A percentile compares a stretch with the other conserved stretches of the same genome.
These are phyloP conservation scores for Acanthochromis polyacanthus DNA, from an alignment of 2,113 vertebrate species.

Conservation along the genomic window DNA sequence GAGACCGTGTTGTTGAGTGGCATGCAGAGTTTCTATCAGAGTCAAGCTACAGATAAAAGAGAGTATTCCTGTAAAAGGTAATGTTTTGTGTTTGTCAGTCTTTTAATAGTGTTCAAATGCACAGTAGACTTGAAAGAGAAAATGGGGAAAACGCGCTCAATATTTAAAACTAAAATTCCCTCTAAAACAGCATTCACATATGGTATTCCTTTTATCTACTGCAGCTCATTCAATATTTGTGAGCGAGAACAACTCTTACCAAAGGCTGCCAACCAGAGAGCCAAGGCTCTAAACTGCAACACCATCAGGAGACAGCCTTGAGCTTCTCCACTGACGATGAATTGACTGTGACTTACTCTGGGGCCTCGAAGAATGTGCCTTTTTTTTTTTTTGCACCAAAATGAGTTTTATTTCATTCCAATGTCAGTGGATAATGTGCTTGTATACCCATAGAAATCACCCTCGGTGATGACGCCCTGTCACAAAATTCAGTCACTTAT, in stretches of 20 bases:
- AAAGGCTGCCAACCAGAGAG: conserved; percentile 8
- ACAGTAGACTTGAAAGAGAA: not conserved
- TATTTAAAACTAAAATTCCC: conserved; percentile 13
- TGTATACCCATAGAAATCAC: conserved; percentile 6
- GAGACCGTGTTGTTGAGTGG: no score
- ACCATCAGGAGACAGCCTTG: conserved; percentile 45
- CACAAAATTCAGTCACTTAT: conserved; percentile 21
- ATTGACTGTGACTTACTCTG: conserved; percentile 33
- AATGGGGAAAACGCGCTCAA: not conserved
- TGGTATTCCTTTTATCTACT: conserved; percentile 4
- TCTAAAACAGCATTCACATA: conserved; percentile 9
- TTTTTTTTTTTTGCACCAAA: conserved; percentile 6
- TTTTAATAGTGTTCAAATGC: not conserved
- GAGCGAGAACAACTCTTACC: conserved; percentile 14
- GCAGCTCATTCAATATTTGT: conserved; percentile 42
- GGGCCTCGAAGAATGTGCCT: conserved; percentile 10
- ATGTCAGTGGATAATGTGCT: conserved; percentile 13
- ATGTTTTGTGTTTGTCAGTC: not conserved
- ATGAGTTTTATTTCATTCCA: conserved; percentile 51
- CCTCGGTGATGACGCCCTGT: conserved; percentile 13
- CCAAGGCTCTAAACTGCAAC: conserved; percentile 5
- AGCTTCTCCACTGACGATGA: conserved; percentile 39
- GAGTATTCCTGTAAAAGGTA: not conserved
- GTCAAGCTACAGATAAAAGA: not conserved
- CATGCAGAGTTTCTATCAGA: not conserved